Evolutionary conservation across 2,113 vertebrate species (phyloP), one percentile per base, ranked within the genome.

Genomic region (Alethe diademata): DNA sequence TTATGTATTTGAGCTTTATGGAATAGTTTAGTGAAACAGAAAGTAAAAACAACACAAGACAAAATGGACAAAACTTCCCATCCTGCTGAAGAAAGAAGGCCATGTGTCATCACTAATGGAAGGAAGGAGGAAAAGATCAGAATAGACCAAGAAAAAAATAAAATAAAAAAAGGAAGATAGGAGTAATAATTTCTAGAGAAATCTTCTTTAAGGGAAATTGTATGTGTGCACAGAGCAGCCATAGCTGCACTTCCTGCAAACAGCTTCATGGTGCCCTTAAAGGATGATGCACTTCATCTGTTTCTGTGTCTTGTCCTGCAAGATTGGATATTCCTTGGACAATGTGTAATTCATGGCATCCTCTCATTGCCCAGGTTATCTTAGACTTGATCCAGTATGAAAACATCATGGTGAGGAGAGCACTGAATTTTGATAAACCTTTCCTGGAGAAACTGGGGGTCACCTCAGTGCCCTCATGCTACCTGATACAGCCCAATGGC

Each of bases 341-440:
- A 80, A 9, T 67, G 45, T 67, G 2, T 82, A 78, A 94, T 56
- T 91, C 28, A 8, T 80, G 50, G 31, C 12, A 22, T 14, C 25
- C 65, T 74, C 80, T 87, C 23, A 1, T 69, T 36, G 2, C 54
- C 62, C 97, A 99, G 99, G 99, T 99, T 92, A 99, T 98, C 25
- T 90, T 99, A 93, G 99, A 99, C 97, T 92, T 99, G 96, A 93
- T 98, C 83, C 98, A 97, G 14, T 99, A 97, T 51, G 98, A 99
- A 54, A 98, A 98, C 88, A 86, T 99, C 2, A 25, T 93, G 70
- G 98, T 99, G 38, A 98, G 86, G 86, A 95, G 99, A 58, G 98
- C 88, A 0, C 38, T 99, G 97, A 97, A 97, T 83, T 96, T 93
- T 14, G 98, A 99, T 26, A 92, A 47, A 24, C 90, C 90, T n/a